Evolutionary conservation across 2,797 vertebrate species (phyloP), one percentile per base, ranked within the genome.

Genomic region (Serranus cabrilla): DNA sequence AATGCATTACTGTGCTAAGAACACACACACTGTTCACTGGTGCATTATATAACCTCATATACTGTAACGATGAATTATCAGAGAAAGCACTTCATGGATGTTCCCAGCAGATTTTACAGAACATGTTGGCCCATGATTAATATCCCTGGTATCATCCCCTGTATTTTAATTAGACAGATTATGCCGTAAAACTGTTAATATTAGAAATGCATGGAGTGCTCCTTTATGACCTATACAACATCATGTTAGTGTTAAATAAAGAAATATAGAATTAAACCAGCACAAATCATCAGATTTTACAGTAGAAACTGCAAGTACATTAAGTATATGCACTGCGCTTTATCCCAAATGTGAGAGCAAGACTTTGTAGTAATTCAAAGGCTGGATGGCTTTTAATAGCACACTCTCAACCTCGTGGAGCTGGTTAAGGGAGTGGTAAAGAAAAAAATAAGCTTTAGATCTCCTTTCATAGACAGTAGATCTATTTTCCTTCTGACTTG

Each of bases 341-440:
- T 50, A 70, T 60, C 23, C 37, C 20, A 63, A 73, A 60, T 37
- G 40, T 75, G 56, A 69, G 45, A 75, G 45, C 14, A 61, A 71
- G 42, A 71, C 49, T 60, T 74, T 71, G 18, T 59, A 68, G 17
- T 76, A 23, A 56, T 52, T 85, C 57, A 79, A 62, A 80, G 40
- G 7, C 55, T 47, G 1, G 23, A 5, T 66, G n/a, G 8, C 46
- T 72, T 74, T 87, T 70, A 34, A 64, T 64, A 71, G 42, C 52
- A 55, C 21, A 39, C 59, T 45, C 51, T 72, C 6, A 55, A 42
- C 42, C 31, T 43, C 31, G 10, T 14, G 59, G 14, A 31, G 18
- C 5, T 45, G 10, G 18, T 46, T 12, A 39, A 31, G 20, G 4
- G 3, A 74, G 58, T 16, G 17, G 10, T 37, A 31, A 57, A 59